Evolutionary conservation across 2,797 vertebrate genomes (phyloP).

Genomic region (Enteromius viviparus): DNA sequence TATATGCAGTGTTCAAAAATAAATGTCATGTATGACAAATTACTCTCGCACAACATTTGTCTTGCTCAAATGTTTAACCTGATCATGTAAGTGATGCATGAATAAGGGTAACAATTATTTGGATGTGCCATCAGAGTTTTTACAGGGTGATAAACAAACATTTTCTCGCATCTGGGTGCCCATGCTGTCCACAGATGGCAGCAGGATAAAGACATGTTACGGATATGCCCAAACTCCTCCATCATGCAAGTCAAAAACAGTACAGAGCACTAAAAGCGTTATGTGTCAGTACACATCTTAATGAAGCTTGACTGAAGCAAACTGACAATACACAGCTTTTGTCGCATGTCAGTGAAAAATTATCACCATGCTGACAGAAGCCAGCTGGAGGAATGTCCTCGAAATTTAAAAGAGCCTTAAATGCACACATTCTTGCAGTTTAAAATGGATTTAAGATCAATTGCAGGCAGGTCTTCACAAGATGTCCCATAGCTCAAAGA

Average conservation of each 20-base stretch:
- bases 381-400: background rate
- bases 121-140: constrained; percentile 35
- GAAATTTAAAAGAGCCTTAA: constrained; percentile 3
- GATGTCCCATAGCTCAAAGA: constrained; percentile 23
- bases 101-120: background rate
- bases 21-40: background rate
- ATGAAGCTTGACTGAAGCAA: background rate
- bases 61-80: constrained; percentile 2
- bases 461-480: constrained; percentile 38
- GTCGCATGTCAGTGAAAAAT: constrained; percentile 16
- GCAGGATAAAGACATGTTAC: background rate
- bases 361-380: constrained; percentile 29
- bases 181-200: constrained; percentile 63
- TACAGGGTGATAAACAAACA: constrained; percentile 29
- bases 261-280: background rate
- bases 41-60: constrained; percentile 5
- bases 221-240: background rate
- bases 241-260: background rate
- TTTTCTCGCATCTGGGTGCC: constrained; percentile 54
- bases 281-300: background rate
- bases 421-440: constrained; percentile 22
- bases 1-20: background rate
- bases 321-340: background rate
- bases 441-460: constrained; percentile 16
- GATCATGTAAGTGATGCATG: background rate